Evolutionary conservation across 1,140 invertebrate species (phyloP).

Genomic region (Chelonus insularis): DNA sequence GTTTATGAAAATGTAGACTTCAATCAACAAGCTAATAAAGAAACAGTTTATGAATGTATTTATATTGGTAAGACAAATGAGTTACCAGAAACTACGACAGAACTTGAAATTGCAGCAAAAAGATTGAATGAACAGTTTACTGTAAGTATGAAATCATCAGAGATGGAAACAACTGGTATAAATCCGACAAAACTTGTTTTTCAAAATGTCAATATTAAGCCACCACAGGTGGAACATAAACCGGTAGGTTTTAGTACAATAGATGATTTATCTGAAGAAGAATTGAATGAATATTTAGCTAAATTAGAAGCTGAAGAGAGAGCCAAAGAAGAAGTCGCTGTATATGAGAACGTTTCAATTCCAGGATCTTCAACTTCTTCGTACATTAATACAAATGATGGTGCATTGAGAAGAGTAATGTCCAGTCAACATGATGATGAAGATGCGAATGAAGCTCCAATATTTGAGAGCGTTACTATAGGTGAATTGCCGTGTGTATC

Average conservation of each 20-base stretch:
- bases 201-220: conserved; percentile 39
- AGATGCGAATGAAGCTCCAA: conserved; percentile 50
- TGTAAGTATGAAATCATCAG: conserved; percentile 16
- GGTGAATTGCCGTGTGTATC: conserved; percentile 45
- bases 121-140: conserved; percentile 40
- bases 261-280: conserved; percentile 62
- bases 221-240: conserved; percentile 31
- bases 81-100: conserved; percentile 41
- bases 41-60: conserved; percentile 40
- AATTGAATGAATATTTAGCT: conserved; percentile 64
- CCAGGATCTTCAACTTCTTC: conserved; percentile 12
- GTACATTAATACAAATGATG: neutral
- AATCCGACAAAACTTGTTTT: conserved; percentile 40
- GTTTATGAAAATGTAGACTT: conserved; percentile 49
- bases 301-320: conserved; percentile 61
- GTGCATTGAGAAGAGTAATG: neutral
- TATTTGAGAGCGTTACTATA: conserved; percentile 48
- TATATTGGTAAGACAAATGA: conserved; percentile 38
- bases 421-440: conserved; percentile 36
- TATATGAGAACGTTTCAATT: conserved; percentile 40
- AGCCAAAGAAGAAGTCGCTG: conserved; percentile 35
- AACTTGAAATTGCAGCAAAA: conserved; percentile 42
- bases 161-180: neutral
- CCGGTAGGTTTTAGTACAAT: conserved; percentile 37
- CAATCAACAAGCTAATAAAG: conserved; percentile 12